Evolutionary conservation across 2,888 invertebrate species (phyloP), one percentile per base, ranked within the genome.

Genomic region (Amphipyra berbera): DNA sequence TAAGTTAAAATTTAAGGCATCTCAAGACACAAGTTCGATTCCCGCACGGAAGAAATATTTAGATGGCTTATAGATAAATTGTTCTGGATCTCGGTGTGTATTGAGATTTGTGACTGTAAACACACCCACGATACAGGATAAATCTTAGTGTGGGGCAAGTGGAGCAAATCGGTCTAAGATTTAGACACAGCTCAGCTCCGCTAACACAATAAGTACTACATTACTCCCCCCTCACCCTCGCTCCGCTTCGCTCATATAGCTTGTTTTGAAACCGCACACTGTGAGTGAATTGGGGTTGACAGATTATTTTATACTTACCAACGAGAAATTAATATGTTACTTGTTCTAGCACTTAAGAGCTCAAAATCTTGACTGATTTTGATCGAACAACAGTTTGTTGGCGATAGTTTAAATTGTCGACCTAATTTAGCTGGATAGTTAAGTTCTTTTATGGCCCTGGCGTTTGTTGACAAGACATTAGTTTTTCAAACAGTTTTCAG

Each of bases 261-360:
- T 48, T 63, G 9, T 49, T 41, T 27, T 37, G 30, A 38, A 46
- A 42, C n/a, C 12, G 9, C 13, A 30, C 30, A 8, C 14, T 52
- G 57, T 44, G 50, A 42, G n/a, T 53, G 53, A 38, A 41, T 14
- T 15, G 9, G 12, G 47, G 67, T 48, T 66, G 73, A 66, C 57
- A 9, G 57, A 68, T 72, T 44, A 48, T 15, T 37, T 27, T 8
- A 49, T 10, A 37, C 30, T 30, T 35, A 48, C 12, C 15, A 15
- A 44, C 15, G 40, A 37, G 33, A 33, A 57, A 48, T 27, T 65
- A 52, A 52, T 62, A 56, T 48, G 3, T 21, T 37, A 48, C 37
- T 37, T 6, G 9, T 37, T 14, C 37, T 10, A 14, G 13, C 15
- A 21, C 21, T 48, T 10, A 37, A 8, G 1, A 7, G 38, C 38